Base-by-base conservation (phyloP, 2,888 invertebrate genomes). In the Rhagium mordax region DNA sequence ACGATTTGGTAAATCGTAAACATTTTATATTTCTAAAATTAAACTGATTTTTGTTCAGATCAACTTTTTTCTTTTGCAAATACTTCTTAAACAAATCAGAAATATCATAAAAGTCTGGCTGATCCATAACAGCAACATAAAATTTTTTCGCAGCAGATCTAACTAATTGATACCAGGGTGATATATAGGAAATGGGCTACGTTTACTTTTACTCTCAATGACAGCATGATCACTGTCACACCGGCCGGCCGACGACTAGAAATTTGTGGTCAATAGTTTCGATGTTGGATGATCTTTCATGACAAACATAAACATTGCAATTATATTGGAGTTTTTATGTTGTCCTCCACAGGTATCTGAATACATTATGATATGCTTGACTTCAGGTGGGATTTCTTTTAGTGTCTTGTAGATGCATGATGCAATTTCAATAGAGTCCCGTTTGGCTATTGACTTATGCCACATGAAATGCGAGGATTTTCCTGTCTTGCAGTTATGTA, bases 261-360 rank as follows among this genome's bases (percentile, higher is more conserved):
- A 79, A 81, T 51, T 79, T 81, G 49, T 81, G 80, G 47, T 81
- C 74, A 16, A 81, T 79, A 5, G 24, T 24, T 75, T 78, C 6
- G 6, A 33, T 33, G 33, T 33, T 7, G 33, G 5, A 7, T 33
- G 5, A 7, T 33, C 33, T 10, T 33, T 33, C 10, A 33, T 7
- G 10, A 53, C 6, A 18, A 20, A 15, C 53, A 53, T 53, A 53
- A 15, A 53, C 20, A 53, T 6, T 7, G 13, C 16, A 8, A 7
- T 7, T 18, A 53, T 20, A 20, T 53, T 15, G 3, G 7, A 16
- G 13, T 53, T 53, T 53, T 53, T 20, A 18, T 53, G 15, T 53
- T 53, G 53, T 3, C 53, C 53, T 3, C 53, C 53, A 20, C 53
- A 18, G 6, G 53, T 15, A 20, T 53, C 53, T 4, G 15, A 15